Evolutionary conservation across 2,113 vertebrate genomes (phyloP).

Genomic region (Bos indicus): DNA sequence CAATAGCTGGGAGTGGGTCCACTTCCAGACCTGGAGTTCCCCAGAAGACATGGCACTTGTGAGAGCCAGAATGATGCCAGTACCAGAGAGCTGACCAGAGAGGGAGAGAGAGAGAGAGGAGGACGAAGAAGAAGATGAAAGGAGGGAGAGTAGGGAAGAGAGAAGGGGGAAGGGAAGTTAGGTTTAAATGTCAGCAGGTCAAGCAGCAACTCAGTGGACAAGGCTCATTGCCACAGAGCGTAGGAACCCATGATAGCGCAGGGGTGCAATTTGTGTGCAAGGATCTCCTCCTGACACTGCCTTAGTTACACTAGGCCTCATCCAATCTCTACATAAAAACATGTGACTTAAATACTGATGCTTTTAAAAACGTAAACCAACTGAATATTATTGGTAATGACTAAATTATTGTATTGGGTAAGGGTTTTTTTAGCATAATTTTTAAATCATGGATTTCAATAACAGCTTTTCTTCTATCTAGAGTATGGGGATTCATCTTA

Average conservation of each 20-base stretch:
- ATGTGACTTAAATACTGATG: neutral
- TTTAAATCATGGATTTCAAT: neutral
- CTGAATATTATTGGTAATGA: neutral
- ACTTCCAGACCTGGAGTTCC: neutral
- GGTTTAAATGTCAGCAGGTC: neutral
- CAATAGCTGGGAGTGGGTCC: neutral
- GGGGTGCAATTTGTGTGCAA: neutral
- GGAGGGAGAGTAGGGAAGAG: no score
- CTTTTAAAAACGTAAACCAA: neutral
- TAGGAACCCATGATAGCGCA: neutral
- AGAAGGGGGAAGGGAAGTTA: neutral
- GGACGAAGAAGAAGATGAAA: fast-evolving
- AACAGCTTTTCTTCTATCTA: neutral
- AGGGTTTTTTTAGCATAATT: neutral
- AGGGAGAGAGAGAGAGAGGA: neutral
- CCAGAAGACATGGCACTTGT: neutral
- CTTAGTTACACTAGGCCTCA: neutral
- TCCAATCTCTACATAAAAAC: neutral
- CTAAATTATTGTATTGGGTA: neutral
- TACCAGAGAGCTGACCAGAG: neutral
- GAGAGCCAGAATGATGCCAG: neutral
- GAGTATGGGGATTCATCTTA: neutral
- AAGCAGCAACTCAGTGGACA: neutral
- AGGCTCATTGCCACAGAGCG: neutral
- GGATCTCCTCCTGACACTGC: neutral